A percentile compares a stretch with the other conserved stretches of the same genome.
These are phyloP conservation scores for Hymenopus coronatus DNA, from an alignment of 2,888 invertebrate species.

Conservation along the genomic window DNA sequence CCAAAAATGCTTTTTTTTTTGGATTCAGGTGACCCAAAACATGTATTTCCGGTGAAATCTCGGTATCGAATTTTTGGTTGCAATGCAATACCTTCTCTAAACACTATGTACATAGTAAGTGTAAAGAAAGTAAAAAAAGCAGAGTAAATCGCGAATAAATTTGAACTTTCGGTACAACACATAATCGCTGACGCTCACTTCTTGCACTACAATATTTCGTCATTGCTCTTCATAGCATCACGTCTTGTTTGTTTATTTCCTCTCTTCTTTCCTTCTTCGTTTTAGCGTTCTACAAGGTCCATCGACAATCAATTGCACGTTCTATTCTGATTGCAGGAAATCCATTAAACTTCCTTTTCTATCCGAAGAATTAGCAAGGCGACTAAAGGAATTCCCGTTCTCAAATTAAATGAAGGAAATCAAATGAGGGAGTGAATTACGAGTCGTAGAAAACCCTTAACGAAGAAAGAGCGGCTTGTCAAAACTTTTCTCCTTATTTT, in stretches of 20 bases:
- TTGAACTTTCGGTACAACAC: too few species aligned
- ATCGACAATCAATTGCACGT: not conserved
- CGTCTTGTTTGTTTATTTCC: not conserved
- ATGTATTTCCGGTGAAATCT: too few species aligned
- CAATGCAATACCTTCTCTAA: too few species aligned
- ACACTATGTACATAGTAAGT: too few species aligned
- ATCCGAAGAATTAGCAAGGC: not conserved
- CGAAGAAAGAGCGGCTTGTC: not conserved
- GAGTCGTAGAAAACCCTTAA: not conserved
- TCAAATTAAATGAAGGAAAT: not conserved
- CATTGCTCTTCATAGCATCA: not conserved
- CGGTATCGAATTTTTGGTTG: too few species aligned
- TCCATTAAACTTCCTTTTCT: not conserved
- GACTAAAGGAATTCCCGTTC: not conserved
- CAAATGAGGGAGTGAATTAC: not conserved
- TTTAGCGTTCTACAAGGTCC: not conserved
- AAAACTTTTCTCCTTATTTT: not conserved
- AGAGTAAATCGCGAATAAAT: too few species aligned
- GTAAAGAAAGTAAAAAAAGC: too few species aligned
- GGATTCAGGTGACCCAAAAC: too few species aligned
- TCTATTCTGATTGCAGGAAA: not conserved
- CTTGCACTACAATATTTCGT: too few species aligned
- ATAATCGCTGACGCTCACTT: too few species aligned
- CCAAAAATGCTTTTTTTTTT: too few species aligned
- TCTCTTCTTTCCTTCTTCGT: not conserved